A percentile compares a stretch with the other conserved stretches of the same genome.
These are phyloP conservation scores for Hermaeophaga mercurialis DNA, from an alignment of 2,888 invertebrate species.

Conservation along the genomic window DNA sequence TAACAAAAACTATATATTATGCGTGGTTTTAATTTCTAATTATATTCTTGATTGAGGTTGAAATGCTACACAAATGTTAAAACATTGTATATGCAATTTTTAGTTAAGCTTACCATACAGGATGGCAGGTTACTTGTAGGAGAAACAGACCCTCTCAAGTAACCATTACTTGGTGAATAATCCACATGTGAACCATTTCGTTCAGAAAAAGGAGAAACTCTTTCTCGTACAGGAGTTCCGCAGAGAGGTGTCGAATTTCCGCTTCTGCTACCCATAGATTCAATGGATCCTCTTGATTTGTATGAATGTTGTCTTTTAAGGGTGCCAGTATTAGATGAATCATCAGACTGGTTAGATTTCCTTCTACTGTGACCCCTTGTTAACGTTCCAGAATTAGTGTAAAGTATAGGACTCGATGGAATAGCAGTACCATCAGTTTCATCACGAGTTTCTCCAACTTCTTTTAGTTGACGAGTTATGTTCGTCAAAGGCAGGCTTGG, in stretches of 20 bases:
- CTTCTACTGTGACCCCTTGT: slow-evolving; percentile 63
- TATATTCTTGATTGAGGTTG: no score
- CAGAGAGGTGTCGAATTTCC: slow-evolving; percentile 58
- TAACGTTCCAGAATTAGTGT: slow-evolving; percentile 56
- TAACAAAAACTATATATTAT: no score
- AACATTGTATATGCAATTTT: no score
- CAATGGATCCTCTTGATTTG: slow-evolving; percentile 58
- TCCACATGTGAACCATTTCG: slow-evolving; percentile 44
- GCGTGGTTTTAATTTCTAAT: no score
- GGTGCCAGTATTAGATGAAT: slow-evolving; percentile 58
- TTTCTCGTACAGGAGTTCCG: slow-evolving; percentile 60
- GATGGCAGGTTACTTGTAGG: slow-evolving; percentile 49
- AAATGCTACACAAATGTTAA: no score
- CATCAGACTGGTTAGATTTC: slow-evolving; percentile 54
- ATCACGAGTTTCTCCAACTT: slow-evolving; percentile 77
- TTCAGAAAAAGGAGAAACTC: slow-evolving; percentile 56
- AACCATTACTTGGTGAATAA: slow-evolving; percentile 48
- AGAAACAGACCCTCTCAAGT: slow-evolving; percentile 47
- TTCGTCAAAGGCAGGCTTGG: slow-evolving; percentile 89
- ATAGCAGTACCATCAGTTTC: slow-evolving; percentile 60
- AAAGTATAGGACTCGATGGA: slow-evolving; percentile 52
- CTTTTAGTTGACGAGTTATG: slow-evolving; percentile 87
- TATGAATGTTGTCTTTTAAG: slow-evolving; percentile 66
- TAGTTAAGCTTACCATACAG: slow-evolving; percentile 51
- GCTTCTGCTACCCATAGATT: slow-evolving; percentile 57